A percentile compares a stretch with the other conserved stretches of the same genome.
phyloP scores from a whole-genome alignment of 2,797 vertebrate genomes.

The Phalanger gymnotis region DNA sequence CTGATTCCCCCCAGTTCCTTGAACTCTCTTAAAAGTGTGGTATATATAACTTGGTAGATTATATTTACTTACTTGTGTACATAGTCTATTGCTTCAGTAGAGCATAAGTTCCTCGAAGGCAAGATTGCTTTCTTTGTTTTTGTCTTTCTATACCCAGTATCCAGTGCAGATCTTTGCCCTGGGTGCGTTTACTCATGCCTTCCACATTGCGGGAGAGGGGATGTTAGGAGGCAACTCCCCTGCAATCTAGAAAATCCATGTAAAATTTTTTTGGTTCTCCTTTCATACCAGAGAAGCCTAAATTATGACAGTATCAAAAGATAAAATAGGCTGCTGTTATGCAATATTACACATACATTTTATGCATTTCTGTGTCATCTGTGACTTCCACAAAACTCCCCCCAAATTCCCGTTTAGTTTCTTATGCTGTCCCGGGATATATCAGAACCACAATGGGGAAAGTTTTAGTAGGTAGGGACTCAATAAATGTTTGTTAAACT shows the following conservation, averaged over 20 bases:
- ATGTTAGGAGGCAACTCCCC: not conserved
- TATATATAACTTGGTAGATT: not conserved
- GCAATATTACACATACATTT: not conserved
- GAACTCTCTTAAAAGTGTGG: not conserved
- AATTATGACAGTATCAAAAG: not conserved
- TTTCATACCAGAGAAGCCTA: not conserved
- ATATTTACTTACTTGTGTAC: not conserved
- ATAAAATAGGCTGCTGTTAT: not conserved
- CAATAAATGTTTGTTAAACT: not conserved
- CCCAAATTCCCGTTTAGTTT: not conserved
- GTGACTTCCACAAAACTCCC: not conserved
- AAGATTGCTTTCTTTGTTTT: not conserved
- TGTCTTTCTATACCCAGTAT: not conserved
- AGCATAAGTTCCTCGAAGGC: not conserved
- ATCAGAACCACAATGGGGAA: not conserved
- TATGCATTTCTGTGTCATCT: not conserved
- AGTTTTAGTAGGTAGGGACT: not conserved
- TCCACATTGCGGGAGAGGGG: not conserved
- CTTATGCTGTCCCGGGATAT: not conserved
- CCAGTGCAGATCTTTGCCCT: not conserved
- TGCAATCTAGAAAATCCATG: not conserved
- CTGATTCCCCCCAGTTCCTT: not conserved
- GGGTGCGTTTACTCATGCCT: not conserved
- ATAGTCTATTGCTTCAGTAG: not conserved
- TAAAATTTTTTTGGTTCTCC: not conserved